phyloP scores from a whole-genome alignment of 2,888 invertebrate species.

The Ypsolopha scabrella region DNA sequence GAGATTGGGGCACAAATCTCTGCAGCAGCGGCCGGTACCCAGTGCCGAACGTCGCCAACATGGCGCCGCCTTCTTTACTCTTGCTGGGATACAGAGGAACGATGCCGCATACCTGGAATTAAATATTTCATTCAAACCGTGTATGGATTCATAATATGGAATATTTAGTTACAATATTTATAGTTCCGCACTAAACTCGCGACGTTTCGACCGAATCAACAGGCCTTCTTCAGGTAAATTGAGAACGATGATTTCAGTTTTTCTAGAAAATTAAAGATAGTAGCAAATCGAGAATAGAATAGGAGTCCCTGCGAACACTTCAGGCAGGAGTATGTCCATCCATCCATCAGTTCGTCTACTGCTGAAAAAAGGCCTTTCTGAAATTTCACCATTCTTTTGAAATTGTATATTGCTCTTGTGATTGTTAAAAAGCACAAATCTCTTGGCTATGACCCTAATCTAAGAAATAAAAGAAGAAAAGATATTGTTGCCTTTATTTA shows the following conservation, averaged over 20 bases:
- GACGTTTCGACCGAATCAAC: no score
- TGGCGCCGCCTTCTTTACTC: slow-evolving; percentile 45
- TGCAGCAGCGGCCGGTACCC: slow-evolving; percentile 83
- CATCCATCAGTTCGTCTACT: no score
- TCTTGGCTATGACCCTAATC: no score
- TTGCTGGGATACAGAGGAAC: slow-evolving; percentile 63
- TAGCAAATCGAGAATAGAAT: background rate
- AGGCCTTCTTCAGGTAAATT: no score
- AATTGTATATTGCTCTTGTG: no score
- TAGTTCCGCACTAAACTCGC: background rate
- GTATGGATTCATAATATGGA: background rate
- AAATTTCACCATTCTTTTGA: no score
- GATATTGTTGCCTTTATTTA: no score
- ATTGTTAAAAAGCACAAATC: no score
- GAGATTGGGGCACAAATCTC: slow-evolving; percentile 46
- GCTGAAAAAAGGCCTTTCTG: no score
- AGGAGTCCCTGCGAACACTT: no score
- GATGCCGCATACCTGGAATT: slow-evolving; percentile 70
- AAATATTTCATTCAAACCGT: background rate
- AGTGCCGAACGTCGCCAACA: slow-evolving; percentile 83
- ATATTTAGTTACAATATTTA: background rate
- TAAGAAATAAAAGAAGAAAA: no score
- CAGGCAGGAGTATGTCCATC: no score
- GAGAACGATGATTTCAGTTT: background rate
- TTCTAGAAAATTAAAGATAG: background rate